Evolutionary conservation across 2,113 vertebrate genomes (phyloP), one percentile per base, ranked within the genome.

Genomic region (Dendrocopos noguchii): DNA sequence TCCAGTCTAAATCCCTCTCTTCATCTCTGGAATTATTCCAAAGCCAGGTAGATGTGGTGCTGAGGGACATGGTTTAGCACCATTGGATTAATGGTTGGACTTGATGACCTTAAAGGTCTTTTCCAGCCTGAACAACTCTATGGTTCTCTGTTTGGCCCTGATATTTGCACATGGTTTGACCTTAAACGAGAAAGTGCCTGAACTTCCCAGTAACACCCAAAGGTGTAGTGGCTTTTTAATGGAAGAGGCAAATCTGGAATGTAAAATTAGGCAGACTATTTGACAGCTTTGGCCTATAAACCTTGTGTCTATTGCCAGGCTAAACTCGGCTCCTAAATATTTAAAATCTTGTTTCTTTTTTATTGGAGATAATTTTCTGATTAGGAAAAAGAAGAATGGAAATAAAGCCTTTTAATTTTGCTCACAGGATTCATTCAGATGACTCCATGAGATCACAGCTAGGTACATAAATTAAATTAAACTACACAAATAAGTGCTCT

Each of bases 291-390:
- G 60, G 74, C 71, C 71, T 93, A 79, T 84, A 96, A 91, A 93
- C 46, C 57, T 71, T 64, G 56, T 60, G 8, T 82, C 61, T 18
- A 57, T 53, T 87, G 55, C 57, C 76, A 85, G 28, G 39, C 31
- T 87, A 77, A 94, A 87, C 55, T 42, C 64, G 63, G 33, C 33
- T 57, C 22, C 78, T 95, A 93, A 95, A 96, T 96, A 88, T 89
- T 96, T 96, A 93, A 96, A 95, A 93, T 79, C 88, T 91, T 94
- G 67, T 84, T 92, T 92, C 42, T 31, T 87, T 96, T 96, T 94
- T 94, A 93, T 89, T 87, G 34, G 64, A 50, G 52, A 33, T 93
- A 83, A 95, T 93, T 87, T 74, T 74, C 31, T 75, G 33, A 74
- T 95, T 77, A 90, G 60, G 64, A 90, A 89, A 80, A 84, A 76